phyloP scores from a whole-genome alignment of 2,888 invertebrate species.

The Sthenelais limicola region DNA sequence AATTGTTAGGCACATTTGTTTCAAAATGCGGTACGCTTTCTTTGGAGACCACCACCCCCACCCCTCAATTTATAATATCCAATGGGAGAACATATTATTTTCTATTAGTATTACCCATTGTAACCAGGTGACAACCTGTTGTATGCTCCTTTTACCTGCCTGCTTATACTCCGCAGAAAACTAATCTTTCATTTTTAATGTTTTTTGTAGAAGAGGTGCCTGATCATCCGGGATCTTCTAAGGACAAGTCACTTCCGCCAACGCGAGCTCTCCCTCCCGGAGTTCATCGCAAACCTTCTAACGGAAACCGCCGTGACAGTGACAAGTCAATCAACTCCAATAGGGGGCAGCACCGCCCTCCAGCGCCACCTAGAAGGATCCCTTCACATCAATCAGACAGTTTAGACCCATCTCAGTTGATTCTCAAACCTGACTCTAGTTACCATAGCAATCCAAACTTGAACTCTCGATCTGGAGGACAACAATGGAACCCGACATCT shows the following conservation, averaged over 20 bases:
- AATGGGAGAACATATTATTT: too few species aligned
- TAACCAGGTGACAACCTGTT: too few species aligned
- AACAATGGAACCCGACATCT: conserved; percentile 29
- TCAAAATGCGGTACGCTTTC: too few species aligned
- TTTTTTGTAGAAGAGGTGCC: too few species aligned
- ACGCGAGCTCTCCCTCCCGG: conserved; percentile 23
- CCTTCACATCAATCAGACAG: conserved; percentile 1
- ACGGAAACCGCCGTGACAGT: conserved; percentile 8
- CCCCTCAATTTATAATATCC: too few species aligned
- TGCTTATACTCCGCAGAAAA: too few species aligned
- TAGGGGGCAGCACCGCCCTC: background rate
- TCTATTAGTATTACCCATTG: too few species aligned
- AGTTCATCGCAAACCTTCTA: conserved; percentile 23
- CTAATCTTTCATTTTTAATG: too few species aligned
- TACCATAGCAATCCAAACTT: conserved; percentile 14
- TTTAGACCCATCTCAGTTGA: background rate
- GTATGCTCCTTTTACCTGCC: too few species aligned
- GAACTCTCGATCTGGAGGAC: conserved; percentile 22
- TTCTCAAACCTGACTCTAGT: conserved; percentile 13
- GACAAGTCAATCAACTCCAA: conserved; percentile 4
- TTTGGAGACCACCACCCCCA: too few species aligned
- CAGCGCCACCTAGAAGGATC: conserved; percentile 12
- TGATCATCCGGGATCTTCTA: too few species aligned
- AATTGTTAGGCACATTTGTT: too few species aligned
- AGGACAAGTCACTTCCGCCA: background rate